These are phyloP conservation scores for Anseranas semipalmata DNA, from an alignment of 2,113 vertebrate species.

Conservation along the genomic window DNA sequence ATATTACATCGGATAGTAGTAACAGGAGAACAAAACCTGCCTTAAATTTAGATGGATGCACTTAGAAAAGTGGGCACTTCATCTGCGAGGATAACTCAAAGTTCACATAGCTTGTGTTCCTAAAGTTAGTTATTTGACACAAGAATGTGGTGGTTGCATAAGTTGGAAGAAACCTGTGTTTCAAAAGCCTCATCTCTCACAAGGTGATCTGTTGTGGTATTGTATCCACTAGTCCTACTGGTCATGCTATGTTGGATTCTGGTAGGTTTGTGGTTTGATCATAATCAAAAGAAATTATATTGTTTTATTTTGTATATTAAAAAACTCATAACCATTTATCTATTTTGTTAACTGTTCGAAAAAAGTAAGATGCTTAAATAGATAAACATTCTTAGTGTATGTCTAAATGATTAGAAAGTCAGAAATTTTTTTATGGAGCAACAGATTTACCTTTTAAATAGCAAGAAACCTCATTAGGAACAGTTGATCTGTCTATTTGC, in stretches of 20 bases:
- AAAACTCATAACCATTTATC: neutral
- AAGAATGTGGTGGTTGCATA: neutral
- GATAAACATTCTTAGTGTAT: neutral
- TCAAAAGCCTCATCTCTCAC: neutral
- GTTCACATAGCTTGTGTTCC: neutral
- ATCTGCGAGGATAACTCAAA: neutral
- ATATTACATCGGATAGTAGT: neutral
- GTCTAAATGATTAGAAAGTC: neutral
- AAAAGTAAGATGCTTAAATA: neutral
- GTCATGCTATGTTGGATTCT: neutral
- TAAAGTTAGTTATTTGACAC: neutral
- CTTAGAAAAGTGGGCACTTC: neutral
- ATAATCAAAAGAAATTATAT: neutral
- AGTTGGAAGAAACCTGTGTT: neutral
- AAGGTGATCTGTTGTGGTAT: neutral
- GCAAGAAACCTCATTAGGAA: neutral
- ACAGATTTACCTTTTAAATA: neutral
- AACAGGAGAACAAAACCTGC: neutral
- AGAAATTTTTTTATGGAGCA: neutral
- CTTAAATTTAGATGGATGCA: neutral
- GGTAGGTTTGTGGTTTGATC: neutral
- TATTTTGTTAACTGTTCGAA: neutral
- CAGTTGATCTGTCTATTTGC: neutral
- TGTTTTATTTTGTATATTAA: neutral
- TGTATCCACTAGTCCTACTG: neutral